These are phyloP conservation scores for Brachystomella parvula DNA, from an alignment of 1,140 invertebrate genomes.

Conservation along the genomic window DNA sequence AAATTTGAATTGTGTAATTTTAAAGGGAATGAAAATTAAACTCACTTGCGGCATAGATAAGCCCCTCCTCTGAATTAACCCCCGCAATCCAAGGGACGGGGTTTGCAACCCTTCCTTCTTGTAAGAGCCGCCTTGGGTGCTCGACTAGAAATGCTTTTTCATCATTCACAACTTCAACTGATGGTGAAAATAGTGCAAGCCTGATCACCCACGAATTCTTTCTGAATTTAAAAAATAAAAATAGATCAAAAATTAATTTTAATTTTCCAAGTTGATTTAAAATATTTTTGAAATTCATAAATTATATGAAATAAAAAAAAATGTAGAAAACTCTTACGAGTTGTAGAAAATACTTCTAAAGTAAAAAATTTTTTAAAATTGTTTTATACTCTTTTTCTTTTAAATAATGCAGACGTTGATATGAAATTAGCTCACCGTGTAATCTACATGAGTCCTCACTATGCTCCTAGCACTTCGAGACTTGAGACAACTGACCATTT, in stretches of 20 bases:
- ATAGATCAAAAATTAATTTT: background rate
- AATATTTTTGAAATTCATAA: no score
- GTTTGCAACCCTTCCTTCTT: conserved; percentile 11
- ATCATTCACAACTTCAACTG: conserved; percentile 25
- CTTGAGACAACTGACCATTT: conserved; percentile 29
- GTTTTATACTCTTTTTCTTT: no score
- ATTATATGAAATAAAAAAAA: background rate
- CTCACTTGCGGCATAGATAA: conserved; percentile 26
- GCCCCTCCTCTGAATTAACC: conserved; percentile 26
- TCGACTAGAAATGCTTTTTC: conserved; percentile 17
- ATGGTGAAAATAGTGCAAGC: conserved; percentile 14
- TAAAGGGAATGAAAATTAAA: no score
- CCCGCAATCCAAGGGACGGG: conserved; percentile 26
- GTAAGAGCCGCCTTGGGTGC: conserved; percentile 17
- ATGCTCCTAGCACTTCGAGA: conserved; percentile 20
- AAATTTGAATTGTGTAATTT: background rate
- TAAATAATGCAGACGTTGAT: no score
- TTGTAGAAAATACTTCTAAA: background rate
- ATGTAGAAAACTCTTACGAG: background rate
- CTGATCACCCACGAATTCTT: conserved; percentile 13
- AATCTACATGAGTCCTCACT: conserved; percentile 22
- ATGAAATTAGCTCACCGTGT: conserved; percentile 23
- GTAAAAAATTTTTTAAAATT: no score
- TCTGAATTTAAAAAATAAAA: conserved; percentile 4
- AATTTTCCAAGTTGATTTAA: background rate